phyloP scores from a whole-genome alignment of 2,797 vertebrate genomes.

The Tolypeutes matacus region DNA sequence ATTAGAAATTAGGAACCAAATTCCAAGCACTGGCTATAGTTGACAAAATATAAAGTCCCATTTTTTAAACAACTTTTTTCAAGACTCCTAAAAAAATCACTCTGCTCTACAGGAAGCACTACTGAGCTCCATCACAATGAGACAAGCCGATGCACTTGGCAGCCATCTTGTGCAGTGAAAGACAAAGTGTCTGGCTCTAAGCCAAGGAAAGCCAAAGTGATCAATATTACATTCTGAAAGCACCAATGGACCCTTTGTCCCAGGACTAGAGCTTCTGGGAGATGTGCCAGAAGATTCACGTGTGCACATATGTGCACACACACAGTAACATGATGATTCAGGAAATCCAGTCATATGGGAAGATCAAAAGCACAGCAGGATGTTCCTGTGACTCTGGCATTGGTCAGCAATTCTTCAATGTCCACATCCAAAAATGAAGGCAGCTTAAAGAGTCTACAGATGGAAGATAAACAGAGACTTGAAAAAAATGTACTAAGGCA shows the following conservation, averaged over 20 bases:
- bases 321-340: constrained; percentile 73
- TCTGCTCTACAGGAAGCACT: constrained; percentile 44
- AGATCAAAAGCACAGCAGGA: constrained; percentile 83
- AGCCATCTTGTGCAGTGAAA: constrained; percentile 71
- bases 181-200: constrained; percentile 65
- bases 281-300: constrained; percentile 77
- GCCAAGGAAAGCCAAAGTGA: constrained; percentile 77
- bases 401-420: constrained; percentile 82
- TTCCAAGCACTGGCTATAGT: constrained; percentile 11
- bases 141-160: constrained; percentile 35
- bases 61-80: constrained; percentile 60
- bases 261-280: constrained; percentile 73
- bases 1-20: constrained; percentile 60
- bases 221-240: constrained; percentile 74
- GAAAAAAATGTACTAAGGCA: constrained; percentile 20
- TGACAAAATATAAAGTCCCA: constrained; percentile 60
- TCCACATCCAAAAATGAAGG: constrained; percentile 73
- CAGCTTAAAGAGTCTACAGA: constrained; percentile 62
- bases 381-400: constrained; percentile 74
- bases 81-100: constrained; percentile 42
- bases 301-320: constrained; percentile 77
- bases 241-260: constrained; percentile 78
- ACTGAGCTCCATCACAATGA: background rate
- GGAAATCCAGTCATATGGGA: constrained; percentile 81
- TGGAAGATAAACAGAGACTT: constrained; percentile 74